phyloP scores from a whole-genome alignment of 2,113 vertebrate species.

The Neolamprologus ventralis region DNA sequence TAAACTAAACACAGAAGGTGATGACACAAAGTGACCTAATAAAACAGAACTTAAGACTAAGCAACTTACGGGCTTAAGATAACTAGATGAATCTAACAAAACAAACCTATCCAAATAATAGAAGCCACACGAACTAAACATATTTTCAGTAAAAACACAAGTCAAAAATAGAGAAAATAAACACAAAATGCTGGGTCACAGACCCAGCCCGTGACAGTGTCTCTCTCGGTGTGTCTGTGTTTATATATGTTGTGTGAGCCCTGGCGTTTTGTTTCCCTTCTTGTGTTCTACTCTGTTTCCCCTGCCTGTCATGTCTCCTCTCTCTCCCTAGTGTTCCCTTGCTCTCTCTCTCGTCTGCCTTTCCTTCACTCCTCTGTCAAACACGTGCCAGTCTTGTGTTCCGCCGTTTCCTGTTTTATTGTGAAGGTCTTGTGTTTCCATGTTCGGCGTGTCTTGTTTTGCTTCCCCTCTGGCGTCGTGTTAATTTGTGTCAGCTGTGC shows the following conservation, averaged over 20 bases:
- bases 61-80: too few species aligned
- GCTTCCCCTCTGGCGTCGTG: accelerated
- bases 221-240: background rate
- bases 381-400: background rate
- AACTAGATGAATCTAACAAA: too few species aligned
- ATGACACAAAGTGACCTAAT: too few species aligned
- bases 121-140: background rate
- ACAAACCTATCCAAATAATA: background rate
- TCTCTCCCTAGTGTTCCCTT: background rate
- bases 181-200: background rate
- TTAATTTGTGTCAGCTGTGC: background rate
- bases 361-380: background rate
- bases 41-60: too few species aligned
- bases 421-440: background rate
- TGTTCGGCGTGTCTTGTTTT: background rate
- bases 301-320: background rate
- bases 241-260: background rate
- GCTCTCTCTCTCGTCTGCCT: background rate
- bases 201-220: background rate
- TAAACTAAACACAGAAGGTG: too few species aligned
- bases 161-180: background rate
- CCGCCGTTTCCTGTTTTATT: background rate
- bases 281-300: background rate
- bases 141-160: background rate
- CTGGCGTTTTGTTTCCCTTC: background rate